Evolutionary conservation across 37 sponge, comb jelly and placozoan genomes (phyloP).

Genomic region (Spongilla lacustris): DNA sequence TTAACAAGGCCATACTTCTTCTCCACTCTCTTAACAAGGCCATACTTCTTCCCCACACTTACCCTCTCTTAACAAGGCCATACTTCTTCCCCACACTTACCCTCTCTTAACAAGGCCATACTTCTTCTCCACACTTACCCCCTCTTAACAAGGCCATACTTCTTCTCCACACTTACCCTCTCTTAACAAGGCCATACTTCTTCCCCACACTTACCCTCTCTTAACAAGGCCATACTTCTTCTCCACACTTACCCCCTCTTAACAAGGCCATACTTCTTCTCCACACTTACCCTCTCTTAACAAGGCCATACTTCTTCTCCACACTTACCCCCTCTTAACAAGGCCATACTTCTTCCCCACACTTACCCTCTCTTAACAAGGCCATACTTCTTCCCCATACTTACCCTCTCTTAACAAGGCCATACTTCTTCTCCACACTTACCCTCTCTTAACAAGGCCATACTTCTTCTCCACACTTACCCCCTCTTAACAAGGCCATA

Average conservation of each 20-base stretch:
- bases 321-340: conserved; percentile 11
- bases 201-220: conserved; percentile 35
- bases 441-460: conserved; percentile 15
- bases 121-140: conserved; percentile 27
- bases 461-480: conserved; percentile 23
- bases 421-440: conserved; percentile 13
- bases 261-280: conserved; percentile 8
- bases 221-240: conserved; percentile 7
- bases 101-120: neutral
- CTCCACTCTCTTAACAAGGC: conserved; percentile 39
- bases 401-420: conserved; percentile 13
- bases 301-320: conserved; percentile 12
- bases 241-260: conserved; percentile 19
- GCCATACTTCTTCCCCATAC: conserved; percentile 17
- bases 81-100: conserved; percentile 26
- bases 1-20: neutral
- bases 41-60: too few species aligned
- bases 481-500: neutral
- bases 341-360: conserved; percentile 15
- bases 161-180: conserved; percentile 27
- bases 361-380: conserved; percentile 13
- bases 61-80: conserved; percentile 15
- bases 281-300: conserved; percentile 19
- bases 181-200: neutral
- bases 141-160: neutral